Conservation (phyloP, 2,888 invertebrate species). For the Xanthorhoe designata region DNA sequence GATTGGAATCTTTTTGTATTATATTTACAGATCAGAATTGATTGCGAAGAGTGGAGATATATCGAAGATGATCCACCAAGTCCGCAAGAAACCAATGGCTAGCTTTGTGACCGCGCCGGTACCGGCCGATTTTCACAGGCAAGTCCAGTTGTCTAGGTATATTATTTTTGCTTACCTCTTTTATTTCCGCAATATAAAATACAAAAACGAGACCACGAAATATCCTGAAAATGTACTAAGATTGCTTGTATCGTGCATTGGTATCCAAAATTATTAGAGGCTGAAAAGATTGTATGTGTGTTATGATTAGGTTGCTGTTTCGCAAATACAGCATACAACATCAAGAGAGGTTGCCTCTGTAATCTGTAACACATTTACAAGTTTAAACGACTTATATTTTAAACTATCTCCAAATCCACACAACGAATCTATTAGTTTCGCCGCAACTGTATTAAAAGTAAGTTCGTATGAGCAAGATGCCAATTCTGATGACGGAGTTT, state of each 20-base stretch:
- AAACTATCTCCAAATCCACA: not conserved
- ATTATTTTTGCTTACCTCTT: not conserved
- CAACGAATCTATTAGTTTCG: not conserved
- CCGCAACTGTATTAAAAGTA: not conserved
- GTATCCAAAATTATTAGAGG: too few species aligned
- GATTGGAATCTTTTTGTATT: not conserved
- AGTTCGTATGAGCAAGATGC: too few species aligned
- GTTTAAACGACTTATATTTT: not conserved
- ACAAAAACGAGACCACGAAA: not conserved
- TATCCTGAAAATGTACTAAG: not conserved
- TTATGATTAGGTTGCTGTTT: too few species aligned
- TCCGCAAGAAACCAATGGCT: slow-evolving; percentile 95
- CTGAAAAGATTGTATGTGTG: too few species aligned
- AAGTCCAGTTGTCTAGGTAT: slow-evolving; percentile 50
- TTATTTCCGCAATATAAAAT: not conserved
- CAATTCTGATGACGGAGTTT: too few species aligned
- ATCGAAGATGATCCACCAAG: slow-evolving; percentile 93
- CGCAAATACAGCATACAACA: too few species aligned
- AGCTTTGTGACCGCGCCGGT: slow-evolving; percentile 95
- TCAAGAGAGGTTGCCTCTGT: too few species aligned
- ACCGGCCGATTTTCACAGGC: slow-evolving; percentile 96
- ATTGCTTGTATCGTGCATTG: not conserved
- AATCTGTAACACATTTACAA: too few species aligned
- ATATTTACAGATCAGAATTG: slow-evolving; percentile 88
- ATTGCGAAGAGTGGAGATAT: slow-evolving; percentile 93